Conservation (phyloP, 2,888 invertebrate genomes). For the Cheilosia vulpina region DNA sequence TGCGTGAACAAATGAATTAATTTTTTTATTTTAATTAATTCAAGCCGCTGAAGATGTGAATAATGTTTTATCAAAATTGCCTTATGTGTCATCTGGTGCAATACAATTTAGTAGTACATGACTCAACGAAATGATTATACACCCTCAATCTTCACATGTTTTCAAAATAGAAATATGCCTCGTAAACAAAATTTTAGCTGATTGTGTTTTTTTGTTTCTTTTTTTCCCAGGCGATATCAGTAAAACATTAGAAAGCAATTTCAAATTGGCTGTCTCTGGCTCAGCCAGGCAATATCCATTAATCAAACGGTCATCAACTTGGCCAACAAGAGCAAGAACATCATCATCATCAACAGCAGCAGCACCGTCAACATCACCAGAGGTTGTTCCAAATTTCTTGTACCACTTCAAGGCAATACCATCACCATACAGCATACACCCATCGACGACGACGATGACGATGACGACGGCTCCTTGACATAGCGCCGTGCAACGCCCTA, state of each 20-base stretch:
- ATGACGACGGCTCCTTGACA: slow-evolving; percentile 49
- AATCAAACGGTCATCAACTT: slow-evolving; percentile 68
- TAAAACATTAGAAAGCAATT: slow-evolving; percentile 57
- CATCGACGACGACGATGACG: slow-evolving; percentile 6
- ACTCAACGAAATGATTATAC: neutral
- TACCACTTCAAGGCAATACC: slow-evolving; percentile 65
- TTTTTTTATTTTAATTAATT: too few relatives aligned
- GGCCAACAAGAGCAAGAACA: slow-evolving; percentile 59
- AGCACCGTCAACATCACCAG: slow-evolving; percentile 62
- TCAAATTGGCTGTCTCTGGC: slow-evolving; percentile 35
- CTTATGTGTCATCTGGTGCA: too few relatives aligned
- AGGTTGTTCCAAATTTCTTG: slow-evolving; percentile 68
- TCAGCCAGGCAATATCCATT: slow-evolving; percentile 39
- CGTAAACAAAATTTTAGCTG: neutral
- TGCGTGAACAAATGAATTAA: too few relatives aligned
- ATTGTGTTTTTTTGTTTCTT: slow-evolving; percentile 1
- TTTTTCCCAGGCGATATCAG: slow-evolving; percentile 36
- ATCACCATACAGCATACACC: neutral
- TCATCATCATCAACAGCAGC: slow-evolving; percentile 43
- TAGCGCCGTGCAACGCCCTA: slow-evolving; percentile 67
- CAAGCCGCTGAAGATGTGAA: too few relatives aligned
- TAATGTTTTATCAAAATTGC: too few relatives aligned
- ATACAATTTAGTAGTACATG: too few relatives aligned
- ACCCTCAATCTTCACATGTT: neutral
- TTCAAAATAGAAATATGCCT: neutral